These are phyloP conservation scores for Circaetus cinerascens DNA, from an alignment of 2,113 vertebrate genomes.

Conservation along the genomic window DNA sequence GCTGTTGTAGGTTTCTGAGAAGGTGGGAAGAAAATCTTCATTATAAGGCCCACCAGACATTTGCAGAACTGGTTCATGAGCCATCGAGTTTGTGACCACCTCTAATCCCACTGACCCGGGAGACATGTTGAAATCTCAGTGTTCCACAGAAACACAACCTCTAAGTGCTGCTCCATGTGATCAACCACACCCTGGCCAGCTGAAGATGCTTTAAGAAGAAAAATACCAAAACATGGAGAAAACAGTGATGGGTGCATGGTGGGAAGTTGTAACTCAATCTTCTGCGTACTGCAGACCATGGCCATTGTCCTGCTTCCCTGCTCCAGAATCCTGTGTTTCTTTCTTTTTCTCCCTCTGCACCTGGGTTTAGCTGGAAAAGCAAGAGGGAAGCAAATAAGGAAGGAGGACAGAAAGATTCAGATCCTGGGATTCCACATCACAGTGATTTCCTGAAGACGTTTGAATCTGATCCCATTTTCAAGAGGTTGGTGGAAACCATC, in stretches of 20 bases:
- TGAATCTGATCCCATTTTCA: neutral
- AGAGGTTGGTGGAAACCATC: neutral
- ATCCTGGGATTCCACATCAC: neutral
- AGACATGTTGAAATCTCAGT: neutral
- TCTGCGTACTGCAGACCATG: accelerated
- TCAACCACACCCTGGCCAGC: too few relatives aligned
- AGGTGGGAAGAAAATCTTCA: neutral
- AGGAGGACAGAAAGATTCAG: neutral
- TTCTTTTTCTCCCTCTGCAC: neutral
- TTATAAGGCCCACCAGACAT: neutral
- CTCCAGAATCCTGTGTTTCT: neutral
- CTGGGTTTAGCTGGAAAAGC: neutral
- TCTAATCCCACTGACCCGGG: neutral
- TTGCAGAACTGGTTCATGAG: neutral
- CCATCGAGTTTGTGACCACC: neutral
- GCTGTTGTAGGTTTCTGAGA: neutral
- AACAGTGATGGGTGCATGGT: neutral
- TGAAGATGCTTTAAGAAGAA: neutral
- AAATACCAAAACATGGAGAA: neutral
- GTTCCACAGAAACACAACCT: neutral
- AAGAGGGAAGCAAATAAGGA: neutral
- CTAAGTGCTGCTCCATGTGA: neutral
- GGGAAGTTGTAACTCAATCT: neutral
- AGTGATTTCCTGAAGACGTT: neutral
- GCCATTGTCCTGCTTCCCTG: neutral